A percentile compares a stretch with the other conserved stretches of the same genome.
phyloP scores from a whole-genome alignment of 2,113 vertebrate species.

The Menura novaehollandiae region DNA sequence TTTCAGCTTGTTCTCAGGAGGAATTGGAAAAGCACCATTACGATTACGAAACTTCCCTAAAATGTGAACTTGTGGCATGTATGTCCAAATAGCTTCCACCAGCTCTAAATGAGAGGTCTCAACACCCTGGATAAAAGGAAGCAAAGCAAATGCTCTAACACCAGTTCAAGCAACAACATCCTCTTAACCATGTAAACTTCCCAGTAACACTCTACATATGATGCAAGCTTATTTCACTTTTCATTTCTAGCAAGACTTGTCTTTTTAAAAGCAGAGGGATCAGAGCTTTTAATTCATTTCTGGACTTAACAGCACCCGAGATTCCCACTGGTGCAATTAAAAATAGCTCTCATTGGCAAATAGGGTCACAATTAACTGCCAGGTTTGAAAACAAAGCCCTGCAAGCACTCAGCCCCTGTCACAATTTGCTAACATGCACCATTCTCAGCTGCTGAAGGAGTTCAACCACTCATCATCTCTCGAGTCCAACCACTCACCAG shows the following conservation, averaged over 20 bases:
- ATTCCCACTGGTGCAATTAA: not conserved
- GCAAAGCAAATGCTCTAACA: constrained; percentile 23
- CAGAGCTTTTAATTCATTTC: not conserved
- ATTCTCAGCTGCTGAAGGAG: not conserved
- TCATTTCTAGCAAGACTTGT: not conserved
- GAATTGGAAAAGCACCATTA: constrained; percentile 97
- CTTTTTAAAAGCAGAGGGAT: not conserved
- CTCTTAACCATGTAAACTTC: not conserved
- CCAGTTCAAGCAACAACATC: not conserved
- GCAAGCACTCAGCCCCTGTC: not conserved
- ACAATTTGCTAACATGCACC: not conserved
- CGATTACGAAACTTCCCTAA: constrained; percentile 98
- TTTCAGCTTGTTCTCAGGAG: constrained; percentile 96
- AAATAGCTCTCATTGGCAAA: not conserved
- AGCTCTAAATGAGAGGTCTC: constrained; percentile 98
- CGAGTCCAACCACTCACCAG: constrained; percentile 77
- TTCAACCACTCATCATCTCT: not conserved
- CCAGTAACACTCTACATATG: not conserved
- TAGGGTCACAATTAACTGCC: not conserved
- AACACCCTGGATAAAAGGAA: constrained; percentile 82
- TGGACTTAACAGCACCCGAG: not conserved
- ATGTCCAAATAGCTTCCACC: constrained; percentile 98
- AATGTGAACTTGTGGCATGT: constrained; percentile 99
- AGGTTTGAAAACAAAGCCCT: not conserved
- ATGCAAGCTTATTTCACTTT: not conserved